These are phyloP conservation scores for Oceanites oceanicus DNA, from an alignment of 2,113 vertebrate species.

Conservation along the genomic window DNA sequence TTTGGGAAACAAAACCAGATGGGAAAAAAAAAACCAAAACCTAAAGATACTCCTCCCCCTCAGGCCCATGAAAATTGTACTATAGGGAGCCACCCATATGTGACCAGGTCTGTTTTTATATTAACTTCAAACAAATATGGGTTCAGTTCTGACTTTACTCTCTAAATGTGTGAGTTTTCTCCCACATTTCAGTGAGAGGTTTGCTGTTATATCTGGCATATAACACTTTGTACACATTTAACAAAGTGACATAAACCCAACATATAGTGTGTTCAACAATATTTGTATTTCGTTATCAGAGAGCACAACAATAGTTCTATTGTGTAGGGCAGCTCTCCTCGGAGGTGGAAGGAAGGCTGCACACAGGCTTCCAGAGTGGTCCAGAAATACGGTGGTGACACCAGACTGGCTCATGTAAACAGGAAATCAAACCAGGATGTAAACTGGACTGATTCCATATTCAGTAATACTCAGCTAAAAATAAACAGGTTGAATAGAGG, in stretches of 20 bases:
- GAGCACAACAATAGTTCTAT: constrained; percentile 55
- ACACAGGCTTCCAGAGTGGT: constrained; percentile 56
- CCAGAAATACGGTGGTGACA: constrained; percentile 54
- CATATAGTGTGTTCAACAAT: neutral
- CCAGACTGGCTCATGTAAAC: constrained; percentile 64
- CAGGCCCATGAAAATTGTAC: neutral
- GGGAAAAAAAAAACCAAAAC: neutral
- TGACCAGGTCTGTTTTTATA: neutral
- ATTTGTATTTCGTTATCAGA: constrained; percentile 8
- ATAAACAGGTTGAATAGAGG: constrained; percentile 57
- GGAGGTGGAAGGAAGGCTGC: constrained; percentile 61
- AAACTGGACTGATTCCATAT: constrained; percentile 69
- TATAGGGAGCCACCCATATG: neutral
- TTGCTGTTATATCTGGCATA: neutral
- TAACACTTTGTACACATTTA: neutral
- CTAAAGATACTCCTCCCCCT: neutral
- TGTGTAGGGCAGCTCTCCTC: constrained; percentile 19
- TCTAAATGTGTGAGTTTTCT: neutral
- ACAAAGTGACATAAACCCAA: neutral
- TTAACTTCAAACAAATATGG: neutral
- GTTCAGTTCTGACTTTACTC: neutral
- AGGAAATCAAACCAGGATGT: constrained; percentile 72
- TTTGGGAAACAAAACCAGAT: neutral
- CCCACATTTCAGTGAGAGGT: neutral
- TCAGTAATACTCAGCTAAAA: constrained; percentile 65